A percentile compares a stretch with the other conserved stretches of the same genome.
phyloP scores from a whole-genome alignment of 2,113 vertebrate species.

The Mugil cephalus region DNA sequence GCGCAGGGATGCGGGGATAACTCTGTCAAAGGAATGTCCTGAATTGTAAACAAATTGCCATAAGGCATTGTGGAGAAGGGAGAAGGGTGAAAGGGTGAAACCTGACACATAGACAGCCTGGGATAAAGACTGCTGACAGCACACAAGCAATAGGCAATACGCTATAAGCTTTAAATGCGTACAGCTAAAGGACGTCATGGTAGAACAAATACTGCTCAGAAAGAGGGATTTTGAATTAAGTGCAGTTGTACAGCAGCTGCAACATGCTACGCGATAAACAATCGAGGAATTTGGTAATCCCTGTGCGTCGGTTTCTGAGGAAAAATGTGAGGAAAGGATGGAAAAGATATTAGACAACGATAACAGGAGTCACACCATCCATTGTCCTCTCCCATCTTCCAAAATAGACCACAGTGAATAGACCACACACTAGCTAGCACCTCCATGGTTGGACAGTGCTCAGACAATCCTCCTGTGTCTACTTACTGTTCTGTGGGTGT shows the following conservation, averaged over 20 bases:
- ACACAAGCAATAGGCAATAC: neutral
- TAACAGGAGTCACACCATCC: conserved; percentile 26
- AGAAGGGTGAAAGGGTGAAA: too few relatives aligned
- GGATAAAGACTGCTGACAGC: conserved; percentile 5
- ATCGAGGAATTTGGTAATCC: conserved; percentile 49
- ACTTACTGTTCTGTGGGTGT: neutral
- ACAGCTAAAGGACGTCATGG: neutral
- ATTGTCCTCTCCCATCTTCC: conserved; percentile 25
- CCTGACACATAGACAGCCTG: neutral
- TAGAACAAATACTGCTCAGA: neutral
- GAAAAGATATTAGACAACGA: conserved; percentile 42
- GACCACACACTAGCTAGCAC: conserved; percentile 41
- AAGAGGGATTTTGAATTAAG: neutral
- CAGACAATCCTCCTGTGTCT: neutral
- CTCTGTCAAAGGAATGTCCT: conserved; percentile 59
- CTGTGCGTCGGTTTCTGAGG: conserved; percentile 23
- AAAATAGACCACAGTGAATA: conserved; percentile 21
- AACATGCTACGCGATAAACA: conserved; percentile 17
- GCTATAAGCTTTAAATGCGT: fast-evolving
- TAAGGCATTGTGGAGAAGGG: conserved; percentile 3
- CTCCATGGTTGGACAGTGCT: conserved; percentile 3
- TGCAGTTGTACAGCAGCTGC: conserved; percentile 27
- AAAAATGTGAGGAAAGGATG: conserved; percentile 40
- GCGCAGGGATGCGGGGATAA: conserved; percentile 24
- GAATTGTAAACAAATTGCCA: conserved; percentile 43